Evolutionary conservation across 2,888 invertebrate species (phyloP), one percentile per base, ranked within the genome.

Genomic region (Pegoplata infirma): DNA sequence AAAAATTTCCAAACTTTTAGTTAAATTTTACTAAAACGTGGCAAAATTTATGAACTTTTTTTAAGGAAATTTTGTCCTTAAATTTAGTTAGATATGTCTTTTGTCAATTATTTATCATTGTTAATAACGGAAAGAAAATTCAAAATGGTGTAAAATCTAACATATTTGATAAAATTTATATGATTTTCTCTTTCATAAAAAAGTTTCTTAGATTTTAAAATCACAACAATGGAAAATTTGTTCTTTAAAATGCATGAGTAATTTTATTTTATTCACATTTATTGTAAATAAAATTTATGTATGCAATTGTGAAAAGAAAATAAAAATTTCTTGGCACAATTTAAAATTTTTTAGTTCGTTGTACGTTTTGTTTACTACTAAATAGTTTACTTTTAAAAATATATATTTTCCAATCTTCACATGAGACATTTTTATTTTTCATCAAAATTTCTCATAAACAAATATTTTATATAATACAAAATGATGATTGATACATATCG

Each of bases 401-500:
- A n/a, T n/a, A 47, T 17, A 46, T 46, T 61, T 6, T n/a, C n/a
- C 17, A 17, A 61, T 32, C 17, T 46, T 53, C 51, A 46, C 21
- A 32, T 51, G 44, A 44, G 64, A 55, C 63, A 55, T 36, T 72
- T 63, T n/a, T n/a, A n/a, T n/a, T 23, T 32, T 32, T 51, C 55
- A 47, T n/a, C 16, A 40, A 21, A 63, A 14, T 63, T 28, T 19
- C 28, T 17, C 12, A 40, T n/a, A 12, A 40, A 40, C 2, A n/a
- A n/a, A n/a, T 40, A 40, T 12, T 40, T 40, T 40, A n/a, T n/a
- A 40, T 3, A 5, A 40, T 40, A 40, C 12, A 5, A 25, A 25
- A 12, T 21, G 32, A 28, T 46, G 77, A 77, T 68, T 77, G 72
- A 77, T 68, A 56, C 17, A 67, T 68, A 12, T 40, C 36, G n/a